Base-by-base conservation (phyloP, 1,140 invertebrate species). In the Thrips palmi region DNA sequence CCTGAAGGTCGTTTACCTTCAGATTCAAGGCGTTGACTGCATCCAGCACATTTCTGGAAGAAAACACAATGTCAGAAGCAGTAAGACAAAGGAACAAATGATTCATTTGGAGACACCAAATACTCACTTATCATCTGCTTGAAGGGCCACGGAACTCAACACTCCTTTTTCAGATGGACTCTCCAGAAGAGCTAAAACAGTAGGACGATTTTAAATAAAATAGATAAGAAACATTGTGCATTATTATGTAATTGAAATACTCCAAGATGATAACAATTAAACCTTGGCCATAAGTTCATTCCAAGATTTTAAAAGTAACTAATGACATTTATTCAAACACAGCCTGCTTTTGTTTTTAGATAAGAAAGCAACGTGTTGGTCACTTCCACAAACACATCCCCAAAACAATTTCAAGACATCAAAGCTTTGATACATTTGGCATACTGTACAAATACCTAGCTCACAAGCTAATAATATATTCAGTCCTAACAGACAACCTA, bases 21-120 rank as follows among this genome's bases (percentile, higher is more conserved):
- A 65, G 68, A 50, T 70, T 73, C 36, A 79, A 48, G 32, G 67
- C 62, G 54, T 74, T 74, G 43, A 80, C 74, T 20, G 72, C 74
- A 51, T 78, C 71, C 41, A 74, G 68, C 39, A 79, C 51, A 48
- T 61, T 67, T 56, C 74, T 77, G 51, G 19, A 39, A 56, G 49
- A 40, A 12, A 47, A 49, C 46, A 41, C 17, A 40, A 42, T 7
- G 30, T 42, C 15, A 52, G 25, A 40, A 36, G 31, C 29, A 32
- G 4, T 21, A 17, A 35, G 17, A 19, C 32, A 29, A 15, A 33
- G 15, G 11, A 35, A 7, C 21, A 18, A 38, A 39, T 39, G 28
- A 11, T 23, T 40, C 12, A 38, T 20, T 37, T 34, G 24, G 21
- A 19, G 40, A 44, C 33, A 37, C 37, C 28, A 41, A 33, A 22